Conservation (phyloP, 2,113 vertebrate genomes). For the Perca flavescens region DNA sequence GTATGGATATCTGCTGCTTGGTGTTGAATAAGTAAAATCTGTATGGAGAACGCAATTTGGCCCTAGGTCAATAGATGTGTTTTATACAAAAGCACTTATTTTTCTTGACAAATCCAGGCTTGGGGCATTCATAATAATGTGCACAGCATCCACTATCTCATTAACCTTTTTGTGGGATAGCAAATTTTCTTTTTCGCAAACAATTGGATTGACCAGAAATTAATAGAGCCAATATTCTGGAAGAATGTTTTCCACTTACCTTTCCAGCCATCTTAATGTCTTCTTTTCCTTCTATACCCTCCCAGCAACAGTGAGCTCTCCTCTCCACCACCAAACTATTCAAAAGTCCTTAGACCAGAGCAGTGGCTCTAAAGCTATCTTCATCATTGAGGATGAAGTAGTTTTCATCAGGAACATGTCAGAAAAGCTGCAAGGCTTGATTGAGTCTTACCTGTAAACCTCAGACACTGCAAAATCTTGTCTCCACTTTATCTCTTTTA, state of each 20-base stretch:
- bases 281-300: too few relatives aligned
- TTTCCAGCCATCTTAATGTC: background rate
- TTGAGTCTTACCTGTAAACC: background rate
- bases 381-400: background rate
- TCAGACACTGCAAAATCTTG: background rate
- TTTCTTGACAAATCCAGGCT: slow-evolving; percentile 39
- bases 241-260: background rate
- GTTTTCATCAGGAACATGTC: background rate
- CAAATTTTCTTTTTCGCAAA: slow-evolving; percentile 3
- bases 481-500: background rate
- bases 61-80: slow-evolving; percentile 13
- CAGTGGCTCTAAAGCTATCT: background rate
- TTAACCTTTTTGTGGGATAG: slow-evolving; percentile 14
- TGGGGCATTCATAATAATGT: slow-evolving; percentile 17
- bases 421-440: background rate
- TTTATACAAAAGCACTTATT: slow-evolving; percentile 33
- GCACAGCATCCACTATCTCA: slow-evolving; percentile 25
- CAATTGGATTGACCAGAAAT: slow-evolving; percentile 10
- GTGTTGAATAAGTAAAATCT: slow-evolving; percentile 10
- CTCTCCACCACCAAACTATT: background rate
- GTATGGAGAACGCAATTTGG: background rate
- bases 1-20: slow-evolving; percentile 22
- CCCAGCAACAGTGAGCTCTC: background rate
- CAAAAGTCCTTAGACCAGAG: background rate
- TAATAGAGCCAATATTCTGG: background rate